phyloP scores from a whole-genome alignment of 2,888 invertebrate species.

The Leptinotarsa peninsularis region DNA sequence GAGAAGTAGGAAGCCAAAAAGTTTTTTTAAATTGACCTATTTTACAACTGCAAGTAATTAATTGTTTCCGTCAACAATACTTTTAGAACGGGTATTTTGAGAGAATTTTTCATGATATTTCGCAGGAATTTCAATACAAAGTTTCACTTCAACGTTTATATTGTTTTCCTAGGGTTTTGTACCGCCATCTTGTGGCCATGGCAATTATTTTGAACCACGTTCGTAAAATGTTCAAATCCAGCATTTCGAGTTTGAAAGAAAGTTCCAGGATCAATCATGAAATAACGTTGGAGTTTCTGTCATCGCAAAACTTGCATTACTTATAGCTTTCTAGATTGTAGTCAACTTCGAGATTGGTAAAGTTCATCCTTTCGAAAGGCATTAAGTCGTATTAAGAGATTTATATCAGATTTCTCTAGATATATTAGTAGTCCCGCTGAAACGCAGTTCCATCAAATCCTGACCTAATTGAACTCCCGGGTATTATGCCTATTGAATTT shows the following conservation, averaged over 20 bases:
- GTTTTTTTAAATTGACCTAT: too few species aligned
- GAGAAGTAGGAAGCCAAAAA: too few species aligned
- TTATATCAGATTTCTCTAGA: not conserved
- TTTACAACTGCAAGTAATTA: too few species aligned
- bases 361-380: not conserved
- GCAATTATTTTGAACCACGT: too few species aligned
- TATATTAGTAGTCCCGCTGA: not conserved
- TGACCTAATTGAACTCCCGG: constrained; percentile 14
- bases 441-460: not conserved
- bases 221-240: too few species aligned
- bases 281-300: not conserved
- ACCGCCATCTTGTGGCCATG: too few species aligned
- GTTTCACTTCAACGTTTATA: too few species aligned
- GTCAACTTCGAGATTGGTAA: not conserved
- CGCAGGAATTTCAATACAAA: too few species aligned
- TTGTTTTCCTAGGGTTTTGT: too few species aligned
- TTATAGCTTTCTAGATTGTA: not conserved
- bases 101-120: too few species aligned
- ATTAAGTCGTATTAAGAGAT: not conserved
- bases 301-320: not conserved
- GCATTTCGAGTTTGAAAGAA: not conserved
- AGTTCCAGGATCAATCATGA: not conserved
- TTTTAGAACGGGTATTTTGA: too few species aligned
- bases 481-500: not conserved
- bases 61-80: too few species aligned